Evolutionary conservation across 64 coral and sea anemone genomes (phyloP), one percentile per base, ranked within the genome.

Genomic region (Stylophora pistillata): DNA sequence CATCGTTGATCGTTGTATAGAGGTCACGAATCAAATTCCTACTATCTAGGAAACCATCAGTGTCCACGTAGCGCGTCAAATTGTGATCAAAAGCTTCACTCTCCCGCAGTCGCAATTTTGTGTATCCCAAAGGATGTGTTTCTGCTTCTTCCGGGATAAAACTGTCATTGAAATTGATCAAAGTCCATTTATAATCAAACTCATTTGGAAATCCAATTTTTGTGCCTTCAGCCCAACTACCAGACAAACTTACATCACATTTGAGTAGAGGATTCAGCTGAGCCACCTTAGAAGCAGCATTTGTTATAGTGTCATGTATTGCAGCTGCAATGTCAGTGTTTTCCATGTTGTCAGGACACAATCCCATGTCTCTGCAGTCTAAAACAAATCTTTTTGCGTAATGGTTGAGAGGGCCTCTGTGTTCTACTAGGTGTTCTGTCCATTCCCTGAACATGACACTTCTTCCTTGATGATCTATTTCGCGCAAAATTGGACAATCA

Each of bases 21-120:
- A 88, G 86, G 86, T 88, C 86, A 88, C 72, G 86, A 88, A 88
- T 88, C 86, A 88, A 77, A 88, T 76, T 88, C 86, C 86, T 88
- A 74, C 86, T 77, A 88, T 88, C 86, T 73, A 88, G 86, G 86
- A 76, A 88, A 88, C 73, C 86, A 30, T 76, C 73, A 88, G 86
- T 60, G 86, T 88, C 86, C 56, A 88, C 72, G 71, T 88, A 88
- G 73, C 86, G 30, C 86, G 53, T 77, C 86, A 88, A 60, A 59
- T 77, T 88, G 73, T 88, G 53, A 73, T 88, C 63, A 10, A 13
- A 77, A 88, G 86, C 86, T 88, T 88, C 86, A 88, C 72, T 88
- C 86, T 88, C 73, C 17, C 86, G 86, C n/a, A 88, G 86, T 64
- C 73, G 86, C 86, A 88, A 64, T 77, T 73, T 88, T 63, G 86